A percentile compares a stretch with the other conserved stretches of the same genome.
Evolutionary conservation across 2,888 invertebrate species (phyloP).

Genomic region (Brachyptera putata): DNA sequence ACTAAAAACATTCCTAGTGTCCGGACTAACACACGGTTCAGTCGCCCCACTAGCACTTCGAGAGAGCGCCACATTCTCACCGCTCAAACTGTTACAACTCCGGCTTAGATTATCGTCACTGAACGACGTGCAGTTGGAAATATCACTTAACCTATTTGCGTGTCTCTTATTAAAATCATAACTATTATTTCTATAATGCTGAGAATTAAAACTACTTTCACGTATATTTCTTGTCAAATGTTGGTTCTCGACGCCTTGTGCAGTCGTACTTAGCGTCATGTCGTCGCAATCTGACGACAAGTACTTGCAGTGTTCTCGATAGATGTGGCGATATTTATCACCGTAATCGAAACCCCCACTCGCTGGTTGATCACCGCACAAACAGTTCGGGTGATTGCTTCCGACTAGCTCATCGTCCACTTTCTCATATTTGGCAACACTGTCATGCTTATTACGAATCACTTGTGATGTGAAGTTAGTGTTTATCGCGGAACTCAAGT

Average conservation of each 20-base stretch:
- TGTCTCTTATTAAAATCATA: not conserved
- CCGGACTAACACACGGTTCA: not conserved
- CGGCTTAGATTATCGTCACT: too few species aligned
- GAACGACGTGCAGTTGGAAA: too few species aligned
- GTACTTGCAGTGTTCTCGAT: slow-evolving; percentile 42
- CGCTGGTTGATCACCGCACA: too few species aligned
- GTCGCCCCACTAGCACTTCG: not conserved
- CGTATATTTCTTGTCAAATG: too few species aligned
- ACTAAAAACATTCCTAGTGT: not conserved
- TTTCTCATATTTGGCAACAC: slow-evolving; percentile 28
- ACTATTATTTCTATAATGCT: too few species aligned
- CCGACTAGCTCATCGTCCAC: not conserved
- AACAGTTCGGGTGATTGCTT: not conserved
- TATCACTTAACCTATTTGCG: too few species aligned
- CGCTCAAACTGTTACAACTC: not conserved
- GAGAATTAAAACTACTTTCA: too few species aligned
- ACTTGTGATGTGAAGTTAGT: slow-evolving; percentile 49
- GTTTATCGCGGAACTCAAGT: slow-evolving; percentile 49
- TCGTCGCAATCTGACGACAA: slow-evolving; percentile 22
- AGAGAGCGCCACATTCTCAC: not conserved
- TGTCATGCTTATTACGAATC: too few species aligned
- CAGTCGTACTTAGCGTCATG: too few species aligned
- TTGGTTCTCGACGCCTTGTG: too few species aligned
- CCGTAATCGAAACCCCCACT: slow-evolving; percentile 46
- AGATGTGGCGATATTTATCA: slow-evolving; percentile 45